Percentiles rank a stretch among this genome's conserved stretches.
Evolutionary conservation across 2,797 vertebrate species (phyloP).

Genomic region (Ctenopoma multispine): DNA sequence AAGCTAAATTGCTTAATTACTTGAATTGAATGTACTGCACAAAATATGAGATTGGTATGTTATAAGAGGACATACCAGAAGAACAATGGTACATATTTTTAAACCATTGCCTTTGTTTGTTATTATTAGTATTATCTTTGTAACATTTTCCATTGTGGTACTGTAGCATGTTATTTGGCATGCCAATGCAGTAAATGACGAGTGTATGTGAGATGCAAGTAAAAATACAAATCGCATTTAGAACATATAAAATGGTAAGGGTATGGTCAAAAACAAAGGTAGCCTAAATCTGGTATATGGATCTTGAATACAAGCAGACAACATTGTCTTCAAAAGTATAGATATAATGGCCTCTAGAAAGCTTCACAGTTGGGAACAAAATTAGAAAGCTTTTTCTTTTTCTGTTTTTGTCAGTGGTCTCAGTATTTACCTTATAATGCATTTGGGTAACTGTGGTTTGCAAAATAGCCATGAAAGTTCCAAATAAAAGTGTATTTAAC

Average conservation of each 20-base stretch:
- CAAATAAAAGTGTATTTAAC: neutral
- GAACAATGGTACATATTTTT: constrained; percentile 28
- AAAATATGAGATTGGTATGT: constrained; percentile 32
- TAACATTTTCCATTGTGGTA: neutral
- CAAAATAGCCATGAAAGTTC: neutral
- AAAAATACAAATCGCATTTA: constrained; percentile 5
- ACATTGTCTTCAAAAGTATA: neutral
- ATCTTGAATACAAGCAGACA: neutral
- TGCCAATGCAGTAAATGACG: neutral
- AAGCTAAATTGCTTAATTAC: constrained; percentile 25
- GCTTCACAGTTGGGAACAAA: neutral
- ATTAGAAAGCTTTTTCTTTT: too few species aligned
- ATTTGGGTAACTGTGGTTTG: constrained; percentile 8
- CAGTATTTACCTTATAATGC: neutral
- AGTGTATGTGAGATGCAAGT: neutral
- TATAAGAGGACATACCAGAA: constrained; percentile 11
- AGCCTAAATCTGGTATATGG: neutral
- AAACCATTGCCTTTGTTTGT: constrained; percentile 28
- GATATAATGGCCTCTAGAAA: neutral
- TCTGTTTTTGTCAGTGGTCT: neutral
- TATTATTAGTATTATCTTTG: neutral
- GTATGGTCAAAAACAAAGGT: neutral
- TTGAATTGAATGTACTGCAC: neutral
- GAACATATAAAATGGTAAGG: neutral
- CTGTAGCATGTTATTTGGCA: neutral